These are phyloP conservation scores for Enteromius paludinosus DNA, from an alignment of 2,797 vertebrate species.

Conservation along the genomic window DNA sequence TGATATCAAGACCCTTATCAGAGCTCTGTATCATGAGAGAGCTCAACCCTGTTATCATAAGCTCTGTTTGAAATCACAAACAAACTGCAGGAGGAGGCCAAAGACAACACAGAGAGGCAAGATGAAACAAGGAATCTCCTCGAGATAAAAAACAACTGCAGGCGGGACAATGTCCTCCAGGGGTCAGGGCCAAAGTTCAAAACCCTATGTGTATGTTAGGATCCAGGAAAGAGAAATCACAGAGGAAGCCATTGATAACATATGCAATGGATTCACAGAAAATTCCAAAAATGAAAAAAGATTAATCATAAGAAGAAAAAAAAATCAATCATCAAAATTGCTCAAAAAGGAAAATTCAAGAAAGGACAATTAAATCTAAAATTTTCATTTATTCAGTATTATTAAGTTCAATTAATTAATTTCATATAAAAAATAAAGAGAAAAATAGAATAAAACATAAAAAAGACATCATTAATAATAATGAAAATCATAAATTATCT, in stretches of 20 bases:
- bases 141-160: conserved; percentile 47
- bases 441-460: not conserved
- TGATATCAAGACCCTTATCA: conserved; percentile 47
- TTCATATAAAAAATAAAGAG: not conserved
- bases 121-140: conserved; percentile 45
- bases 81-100: conserved; percentile 51
- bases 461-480: not conserved
- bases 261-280: not conserved
- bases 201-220: conserved; percentile 30
- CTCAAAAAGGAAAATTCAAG: not conserved
- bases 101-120: conserved; percentile 51
- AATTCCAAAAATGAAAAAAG: not conserved
- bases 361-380: not conserved
- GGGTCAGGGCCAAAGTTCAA: conserved; percentile 51
- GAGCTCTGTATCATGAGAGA: conserved; percentile 37
- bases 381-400: not conserved
- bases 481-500: not conserved
- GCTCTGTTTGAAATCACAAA: conserved; percentile 55
- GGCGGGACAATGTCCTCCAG: conserved; percentile 31
- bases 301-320: not conserved
- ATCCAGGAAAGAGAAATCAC: not conserved
- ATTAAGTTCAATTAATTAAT: not conserved
- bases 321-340: not conserved
- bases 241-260: not conserved
- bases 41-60: conserved; percentile 56